Base-by-base conservation (phyloP, 2,113 vertebrate species). In the Trichomycterus rosablanca region DNA sequence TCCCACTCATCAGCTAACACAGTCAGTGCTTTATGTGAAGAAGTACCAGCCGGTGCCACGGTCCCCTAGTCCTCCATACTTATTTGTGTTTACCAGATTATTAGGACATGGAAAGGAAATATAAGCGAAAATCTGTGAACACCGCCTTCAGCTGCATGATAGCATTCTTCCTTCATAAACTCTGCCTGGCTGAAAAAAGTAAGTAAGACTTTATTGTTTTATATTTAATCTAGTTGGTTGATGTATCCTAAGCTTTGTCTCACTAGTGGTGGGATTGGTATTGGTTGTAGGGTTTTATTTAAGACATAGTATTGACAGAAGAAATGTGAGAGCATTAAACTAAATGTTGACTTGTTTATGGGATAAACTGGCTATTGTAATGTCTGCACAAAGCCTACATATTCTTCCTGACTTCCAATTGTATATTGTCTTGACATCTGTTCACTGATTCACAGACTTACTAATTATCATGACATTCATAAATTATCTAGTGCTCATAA, bases 41-140 rank as follows among this genome's bases (percentile, higher is more conserved):
- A 63, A 74, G 86, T 87, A 83, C 84, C 85, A 83, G 81, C 82
- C 84, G 80, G 86, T 86, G 80, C 82, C 84, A 83, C 73, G 56
- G 76, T 68, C 77, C 81, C 71, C 68, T 76, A 77, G 62, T 79
- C 80, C 74, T 83, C 70, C 74, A 62, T 65, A 76, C 74, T 81
- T 81, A 79, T 73, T 74, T 53, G 76, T 63, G 28, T 65, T 77
- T 62, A 32, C 71, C 74, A 71, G 37, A 40, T 40, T 63, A 67
- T 58, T 72, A 23, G 75, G 77, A 82, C 80, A 88, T 88, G 85
- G 85, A 84, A 68, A 64, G 68, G 66, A 75, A 71, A 74, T 63
- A 6, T 24, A 71, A 59, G 57, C 55, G 39, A 34, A 62, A 65
- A 81, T 78, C 79, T 60, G 73, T 22, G 58, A 54, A 73, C 7